Evolutionary conservation across 2,888 invertebrate genomes (phyloP), one percentile per base, ranked within the genome.

Genomic region (Plusia festucae): DNA sequence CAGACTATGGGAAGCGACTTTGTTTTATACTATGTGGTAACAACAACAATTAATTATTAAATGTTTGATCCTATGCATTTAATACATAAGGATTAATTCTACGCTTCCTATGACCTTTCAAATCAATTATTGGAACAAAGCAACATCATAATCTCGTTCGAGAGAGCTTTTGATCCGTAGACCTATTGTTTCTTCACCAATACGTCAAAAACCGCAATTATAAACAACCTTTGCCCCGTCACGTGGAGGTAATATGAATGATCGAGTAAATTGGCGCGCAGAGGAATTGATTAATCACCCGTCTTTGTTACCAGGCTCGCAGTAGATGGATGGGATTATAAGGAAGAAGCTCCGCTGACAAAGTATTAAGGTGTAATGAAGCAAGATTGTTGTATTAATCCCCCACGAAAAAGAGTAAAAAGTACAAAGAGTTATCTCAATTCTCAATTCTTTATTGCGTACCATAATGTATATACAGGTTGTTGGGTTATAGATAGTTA

Each of bases 251-350:
- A 53, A 58, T 40, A 60, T 53, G 44, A 60, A 60, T 53, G 13
- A 24, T 40, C 24, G 34, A 22, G 44, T 44, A 53, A 60, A 53
- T 54, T 53, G 34, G 13, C 15, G 55, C 16, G 49, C 20, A 5
- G 18, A 9, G 24, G 11, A 27, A 68, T 73, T 73, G 71, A 71
- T 62, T 67, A 73, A 68, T 73, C 61, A 62, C 52, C 15, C 9
- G 20, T 49, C 15, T 66, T 51, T 58, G 54, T 64, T 55, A 20
- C 16, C 6, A 40, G 44, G 16, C 56, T 8, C 40, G 40, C n/a
- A 55, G 55, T 1, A 51, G 70, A 65, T 52, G 32, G 58, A 65
- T 72, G 24, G 46, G 34, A 44, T 22, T 72, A 9, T 9, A 55
- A 20, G n/a, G 44, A 18, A 20, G 20, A 22, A n/a, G 40, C 27